Evolutionary conservation across 1,140 invertebrate genomes (phyloP).

Genomic region (Hylyphantes graminicola): DNA sequence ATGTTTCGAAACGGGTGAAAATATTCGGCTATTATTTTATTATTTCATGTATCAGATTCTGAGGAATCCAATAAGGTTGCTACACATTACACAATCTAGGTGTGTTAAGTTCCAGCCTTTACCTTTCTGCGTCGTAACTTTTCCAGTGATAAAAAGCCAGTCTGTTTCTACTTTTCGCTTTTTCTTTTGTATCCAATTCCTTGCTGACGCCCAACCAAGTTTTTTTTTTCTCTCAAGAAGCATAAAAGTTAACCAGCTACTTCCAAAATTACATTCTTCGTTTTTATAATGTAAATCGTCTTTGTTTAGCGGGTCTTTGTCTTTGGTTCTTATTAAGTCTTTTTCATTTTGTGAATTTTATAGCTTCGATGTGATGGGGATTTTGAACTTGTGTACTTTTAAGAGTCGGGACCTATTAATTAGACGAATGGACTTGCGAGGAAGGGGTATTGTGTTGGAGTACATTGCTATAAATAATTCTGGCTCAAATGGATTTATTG

Average conservation of each 20-base stretch:
- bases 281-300: not conserved
- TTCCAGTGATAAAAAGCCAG: conserved; percentile 1
- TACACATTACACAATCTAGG: not conserved
- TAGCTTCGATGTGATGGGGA: not conserved
- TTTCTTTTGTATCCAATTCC: not conserved
- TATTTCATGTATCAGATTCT: too few relatives aligned
- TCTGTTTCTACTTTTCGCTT: not conserved
- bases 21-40: too few relatives aligned
- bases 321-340: not conserved
- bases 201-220: conserved; percentile 2
- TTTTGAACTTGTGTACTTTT: too few relatives aligned
- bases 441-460: too few relatives aligned
- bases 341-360: conserved; percentile 7
- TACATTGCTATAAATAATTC: too few relatives aligned
- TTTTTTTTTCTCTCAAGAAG: not conserved
- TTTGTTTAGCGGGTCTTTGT: conserved; percentile 10
- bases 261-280: not conserved
- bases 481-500: too few relatives aligned
- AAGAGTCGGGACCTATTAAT: too few relatives aligned
- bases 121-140: not conserved
- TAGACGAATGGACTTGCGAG: too few relatives aligned
- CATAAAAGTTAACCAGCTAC: conserved; percentile 5
- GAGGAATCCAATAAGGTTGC: conserved; percentile 16
- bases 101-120: not conserved
- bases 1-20: too few relatives aligned